phyloP scores from a whole-genome alignment of 2,113 vertebrate genomes.

The Callipepla squamata region DNA sequence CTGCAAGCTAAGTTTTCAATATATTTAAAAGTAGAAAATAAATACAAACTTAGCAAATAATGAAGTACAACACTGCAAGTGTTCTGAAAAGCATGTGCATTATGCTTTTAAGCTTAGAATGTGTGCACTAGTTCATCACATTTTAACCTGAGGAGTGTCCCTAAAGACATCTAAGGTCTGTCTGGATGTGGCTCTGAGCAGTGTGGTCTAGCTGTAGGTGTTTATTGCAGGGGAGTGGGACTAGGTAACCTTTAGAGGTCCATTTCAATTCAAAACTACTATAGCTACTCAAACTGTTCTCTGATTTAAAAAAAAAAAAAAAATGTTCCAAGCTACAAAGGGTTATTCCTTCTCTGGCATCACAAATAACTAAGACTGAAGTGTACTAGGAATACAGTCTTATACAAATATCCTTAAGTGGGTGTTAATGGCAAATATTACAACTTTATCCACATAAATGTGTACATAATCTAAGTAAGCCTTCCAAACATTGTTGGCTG shows the following conservation, averaged over 20 bases:
- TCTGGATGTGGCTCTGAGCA: too few relatives aligned
- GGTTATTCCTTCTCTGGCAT: neutral
- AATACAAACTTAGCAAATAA: neutral
- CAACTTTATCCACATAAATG: neutral
- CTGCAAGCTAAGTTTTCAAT: neutral
- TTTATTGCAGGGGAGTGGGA: too few relatives aligned
- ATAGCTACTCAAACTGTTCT: too few relatives aligned
- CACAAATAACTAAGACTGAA: neutral
- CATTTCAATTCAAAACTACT: too few relatives aligned
- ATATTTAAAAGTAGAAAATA: neutral
- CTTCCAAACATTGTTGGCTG: too few relatives aligned
- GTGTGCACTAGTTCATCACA: neutral
- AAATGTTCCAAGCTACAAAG: neutral
- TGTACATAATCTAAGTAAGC: neutral
- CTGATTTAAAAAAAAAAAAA: neutral
- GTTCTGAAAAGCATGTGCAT: neutral
- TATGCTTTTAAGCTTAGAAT: neutral
- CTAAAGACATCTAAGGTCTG: too few relatives aligned
- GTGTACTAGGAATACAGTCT: neutral
- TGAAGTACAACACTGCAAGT: neutral
- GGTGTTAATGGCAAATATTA: constrained; percentile 16
- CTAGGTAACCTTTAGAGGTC: too few relatives aligned
- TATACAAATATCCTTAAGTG: neutral
- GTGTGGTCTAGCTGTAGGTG: too few relatives aligned
- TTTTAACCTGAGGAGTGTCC: neutral